phyloP scores from a whole-genome alignment of 1,140 invertebrate species.

The Eurytemora carolleeae region DNA sequence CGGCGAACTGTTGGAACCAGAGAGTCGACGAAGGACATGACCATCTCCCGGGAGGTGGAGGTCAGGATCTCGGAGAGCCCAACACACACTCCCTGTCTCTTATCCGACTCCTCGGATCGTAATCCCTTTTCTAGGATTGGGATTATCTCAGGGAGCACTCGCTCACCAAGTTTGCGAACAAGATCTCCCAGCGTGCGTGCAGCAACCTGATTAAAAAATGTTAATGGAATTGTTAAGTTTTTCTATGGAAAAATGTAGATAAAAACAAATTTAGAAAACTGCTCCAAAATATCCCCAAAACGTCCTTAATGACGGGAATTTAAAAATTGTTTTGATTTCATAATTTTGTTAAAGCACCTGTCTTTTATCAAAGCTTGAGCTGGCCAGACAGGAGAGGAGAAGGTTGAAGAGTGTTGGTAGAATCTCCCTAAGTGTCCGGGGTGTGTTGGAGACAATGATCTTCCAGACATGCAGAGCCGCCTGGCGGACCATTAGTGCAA shows the following conservation, averaged over 20 bases:
- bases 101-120: constrained; percentile 69
- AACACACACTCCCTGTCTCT: constrained; percentile 93
- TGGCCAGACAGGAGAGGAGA: constrained; percentile 74
- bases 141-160: constrained; percentile 92
- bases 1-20: constrained; percentile 85
- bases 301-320: no score
- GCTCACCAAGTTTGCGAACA: constrained; percentile 88
- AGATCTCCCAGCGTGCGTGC: constrained; percentile 89
- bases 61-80: constrained; percentile 94
- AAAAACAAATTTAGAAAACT: no score
- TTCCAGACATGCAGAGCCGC: constrained; percentile 96
- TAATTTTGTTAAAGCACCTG: constrained; percentile 32
- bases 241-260: no score
- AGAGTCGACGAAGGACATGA: constrained; percentile 76
- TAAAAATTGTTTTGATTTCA: no score
- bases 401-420: constrained; percentile 80
- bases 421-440: constrained; percentile 72
- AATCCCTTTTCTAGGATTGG: constrained; percentile 85
- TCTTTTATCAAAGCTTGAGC: constrained; percentile 82
- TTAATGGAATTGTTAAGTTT: no score
- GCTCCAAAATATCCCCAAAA: no score
- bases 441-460: constrained; percentile 26
- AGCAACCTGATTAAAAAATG: constrained; percentile 40
- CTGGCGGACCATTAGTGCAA: constrained; percentile 86
- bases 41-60: constrained; percentile 85